phyloP scores from a whole-genome alignment of 2,797 vertebrate species.

The Uromys caudimaculatus region DNA sequence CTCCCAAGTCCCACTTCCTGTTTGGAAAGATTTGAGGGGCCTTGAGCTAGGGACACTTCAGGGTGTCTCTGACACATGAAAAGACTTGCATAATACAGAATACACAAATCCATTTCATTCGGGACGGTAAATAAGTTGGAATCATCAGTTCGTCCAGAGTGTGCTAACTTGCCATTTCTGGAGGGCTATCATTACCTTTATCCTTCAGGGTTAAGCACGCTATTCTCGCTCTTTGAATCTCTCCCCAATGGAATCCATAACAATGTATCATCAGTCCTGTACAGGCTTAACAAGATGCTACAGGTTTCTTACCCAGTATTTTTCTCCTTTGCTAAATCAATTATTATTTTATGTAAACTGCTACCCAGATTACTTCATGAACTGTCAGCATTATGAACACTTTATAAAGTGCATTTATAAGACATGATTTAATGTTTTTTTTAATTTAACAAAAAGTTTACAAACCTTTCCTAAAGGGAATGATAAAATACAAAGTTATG shows the following conservation, averaged over 20 bases:
- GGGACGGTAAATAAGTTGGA: not conserved
- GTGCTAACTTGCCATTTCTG: not conserved
- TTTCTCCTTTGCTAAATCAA: slow-evolving; percentile 8
- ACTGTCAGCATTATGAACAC: not conserved
- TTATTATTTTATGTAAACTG: not conserved
- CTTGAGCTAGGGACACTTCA: not conserved
- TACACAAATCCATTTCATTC: not conserved
- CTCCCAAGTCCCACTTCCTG: not conserved
- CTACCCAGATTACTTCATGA: not conserved
- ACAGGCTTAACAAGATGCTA: not conserved
- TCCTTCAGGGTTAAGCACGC: not conserved
- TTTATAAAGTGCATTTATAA: not conserved
- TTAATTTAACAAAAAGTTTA: slow-evolving; percentile 3
- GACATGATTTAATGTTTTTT: not conserved
- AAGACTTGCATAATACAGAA: not conserved
- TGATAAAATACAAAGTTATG: not conserved
- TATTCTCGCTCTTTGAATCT: not conserved
- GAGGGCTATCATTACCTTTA: not conserved
- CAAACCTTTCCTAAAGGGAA: not conserved
- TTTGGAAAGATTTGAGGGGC: not conserved
- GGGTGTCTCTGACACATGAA: slow-evolving; percentile 2
- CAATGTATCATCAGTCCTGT: not conserved
- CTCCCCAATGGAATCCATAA: not conserved
- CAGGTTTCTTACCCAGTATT: not conserved
- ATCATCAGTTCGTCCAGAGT: not conserved